These are phyloP conservation scores for Chironomus tepperi DNA, from an alignment of 1,140 invertebrate species.

Conservation along the genomic window DNA sequence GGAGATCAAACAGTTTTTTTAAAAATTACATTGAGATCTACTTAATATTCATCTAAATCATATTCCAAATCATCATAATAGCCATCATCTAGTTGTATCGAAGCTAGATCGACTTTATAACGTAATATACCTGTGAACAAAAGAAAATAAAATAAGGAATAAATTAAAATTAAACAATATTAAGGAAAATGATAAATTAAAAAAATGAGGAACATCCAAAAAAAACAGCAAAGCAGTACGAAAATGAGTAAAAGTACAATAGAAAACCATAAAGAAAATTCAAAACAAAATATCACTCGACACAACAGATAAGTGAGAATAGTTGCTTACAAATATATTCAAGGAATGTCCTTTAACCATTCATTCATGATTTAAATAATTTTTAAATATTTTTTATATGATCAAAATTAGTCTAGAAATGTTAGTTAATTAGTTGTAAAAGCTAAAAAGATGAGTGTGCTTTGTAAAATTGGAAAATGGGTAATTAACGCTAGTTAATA, in stretches of 20 bases:
- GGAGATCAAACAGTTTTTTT: no score
- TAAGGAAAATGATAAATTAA: conserved; percentile 4
- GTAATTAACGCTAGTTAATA: conserved; percentile 28
- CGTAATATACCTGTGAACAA: conserved; percentile 53
- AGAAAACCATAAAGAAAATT: not conserved
- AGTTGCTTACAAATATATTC: not conserved
- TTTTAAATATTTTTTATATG: not conserved
- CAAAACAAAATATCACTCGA: not conserved
- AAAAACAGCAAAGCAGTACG: not conserved
- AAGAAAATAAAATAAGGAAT: not conserved
- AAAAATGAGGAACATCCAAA: not conserved
- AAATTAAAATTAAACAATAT: not conserved
- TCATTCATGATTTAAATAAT: not conserved
- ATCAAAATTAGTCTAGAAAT: not conserved
- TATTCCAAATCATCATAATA: conserved; percentile 48
- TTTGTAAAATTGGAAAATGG: not conserved
- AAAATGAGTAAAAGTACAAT: not conserved
- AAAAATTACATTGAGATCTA: not conserved
- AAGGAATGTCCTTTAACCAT: no score
- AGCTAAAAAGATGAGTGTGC: not conserved
- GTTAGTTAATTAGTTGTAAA: not conserved
- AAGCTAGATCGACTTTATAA: conserved; percentile 78
- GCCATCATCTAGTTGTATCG: conserved; percentile 56
- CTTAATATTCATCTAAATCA: conserved; percentile 67
- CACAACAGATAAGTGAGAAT: not conserved